Percentiles rank a stretch among this genome's conserved stretches.
Conservation (phyloP, 2,888 invertebrate species). For the Lasioglossum zephyrum region DNA sequence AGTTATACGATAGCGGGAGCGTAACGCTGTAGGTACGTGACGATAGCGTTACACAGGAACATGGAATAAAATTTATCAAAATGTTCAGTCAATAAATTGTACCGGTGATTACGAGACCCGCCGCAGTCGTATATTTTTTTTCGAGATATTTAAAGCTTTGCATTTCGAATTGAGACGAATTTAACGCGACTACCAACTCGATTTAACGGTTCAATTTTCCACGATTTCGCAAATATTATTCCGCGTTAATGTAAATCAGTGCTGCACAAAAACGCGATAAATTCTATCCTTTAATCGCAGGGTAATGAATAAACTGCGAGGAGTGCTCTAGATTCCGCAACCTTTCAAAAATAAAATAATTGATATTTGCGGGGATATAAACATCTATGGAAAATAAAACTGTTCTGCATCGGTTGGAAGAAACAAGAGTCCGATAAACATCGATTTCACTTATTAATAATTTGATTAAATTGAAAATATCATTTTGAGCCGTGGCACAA, state of each 20-base stretch:
- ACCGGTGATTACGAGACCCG: neutral
- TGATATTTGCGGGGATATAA: neutral
- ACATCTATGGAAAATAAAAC: neutral
- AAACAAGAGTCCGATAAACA: neutral
- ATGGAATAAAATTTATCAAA: neutral
- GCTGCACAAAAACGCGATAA: neutral
- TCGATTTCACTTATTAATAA: neutral
- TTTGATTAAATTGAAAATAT: neutral
- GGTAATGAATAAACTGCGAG: neutral
- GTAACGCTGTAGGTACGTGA: neutral
- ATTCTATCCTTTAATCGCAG: neutral
- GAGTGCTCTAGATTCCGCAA: neutral
- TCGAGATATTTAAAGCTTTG: slow-evolving; percentile 9
- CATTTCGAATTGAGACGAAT: slow-evolving; percentile 11
- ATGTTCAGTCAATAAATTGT: slow-evolving; percentile 10
- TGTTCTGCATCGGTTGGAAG: neutral
- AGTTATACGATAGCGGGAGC: neutral
- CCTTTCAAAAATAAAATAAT: neutral
- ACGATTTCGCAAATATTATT: slow-evolving; percentile 6
- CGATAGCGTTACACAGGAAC: neutral
- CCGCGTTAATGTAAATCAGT: slow-evolving; percentile 6
- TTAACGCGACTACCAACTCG: neutral
- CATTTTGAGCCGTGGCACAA: neutral
- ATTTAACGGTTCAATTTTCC: slow-evolving; percentile 12
- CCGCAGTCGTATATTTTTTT: neutral